Conservation (phyloP, 30 jellyfish, hydroid and myxozoan species). For the Aurelia sp. region DNA sequence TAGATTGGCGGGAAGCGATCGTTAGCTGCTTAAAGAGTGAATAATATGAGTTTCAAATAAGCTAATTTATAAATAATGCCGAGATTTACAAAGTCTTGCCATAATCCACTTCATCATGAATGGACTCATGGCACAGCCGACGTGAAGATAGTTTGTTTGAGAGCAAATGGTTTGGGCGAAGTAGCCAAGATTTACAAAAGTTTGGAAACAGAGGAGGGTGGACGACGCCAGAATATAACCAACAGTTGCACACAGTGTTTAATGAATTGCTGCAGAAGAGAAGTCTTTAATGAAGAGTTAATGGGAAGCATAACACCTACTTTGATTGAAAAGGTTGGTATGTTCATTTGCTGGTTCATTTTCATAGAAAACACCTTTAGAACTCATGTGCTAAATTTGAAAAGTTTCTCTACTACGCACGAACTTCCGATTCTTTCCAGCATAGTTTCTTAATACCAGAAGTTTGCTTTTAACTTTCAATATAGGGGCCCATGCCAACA, state of each 20-base stretch:
- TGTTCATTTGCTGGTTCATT: too few relatives aligned
- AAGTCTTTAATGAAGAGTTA: not conserved
- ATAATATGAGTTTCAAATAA: not conserved
- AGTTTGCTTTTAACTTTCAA: too few relatives aligned
- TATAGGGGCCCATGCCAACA: too few relatives aligned
- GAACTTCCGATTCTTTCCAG: too few relatives aligned
- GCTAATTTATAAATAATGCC: constrained; percentile 7
- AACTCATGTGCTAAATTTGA: too few relatives aligned
- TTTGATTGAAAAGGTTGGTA: too few relatives aligned
- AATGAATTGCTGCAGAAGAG: not conserved
- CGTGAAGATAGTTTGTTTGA: not conserved
- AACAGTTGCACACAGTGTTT: constrained; percentile 2
- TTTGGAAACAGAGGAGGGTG: constrained; percentile 9
- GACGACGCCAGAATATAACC: not conserved
- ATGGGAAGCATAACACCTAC: not conserved
- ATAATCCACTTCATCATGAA: constrained; percentile 14
- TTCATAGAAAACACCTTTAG: too few relatives aligned
- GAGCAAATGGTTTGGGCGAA: constrained; percentile 6
- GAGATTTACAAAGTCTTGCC: constrained; percentile 16
- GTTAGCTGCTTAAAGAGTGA: not conserved
- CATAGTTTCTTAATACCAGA: too few relatives aligned
- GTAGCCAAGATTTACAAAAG: not conserved
- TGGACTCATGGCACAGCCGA: constrained; percentile 2
- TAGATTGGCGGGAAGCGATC: not conserved
- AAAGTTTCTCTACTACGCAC: too few relatives aligned